Evolutionary conservation across 2,113 vertebrate genomes (phyloP).

Genomic region (Helogale parvula): DNA sequence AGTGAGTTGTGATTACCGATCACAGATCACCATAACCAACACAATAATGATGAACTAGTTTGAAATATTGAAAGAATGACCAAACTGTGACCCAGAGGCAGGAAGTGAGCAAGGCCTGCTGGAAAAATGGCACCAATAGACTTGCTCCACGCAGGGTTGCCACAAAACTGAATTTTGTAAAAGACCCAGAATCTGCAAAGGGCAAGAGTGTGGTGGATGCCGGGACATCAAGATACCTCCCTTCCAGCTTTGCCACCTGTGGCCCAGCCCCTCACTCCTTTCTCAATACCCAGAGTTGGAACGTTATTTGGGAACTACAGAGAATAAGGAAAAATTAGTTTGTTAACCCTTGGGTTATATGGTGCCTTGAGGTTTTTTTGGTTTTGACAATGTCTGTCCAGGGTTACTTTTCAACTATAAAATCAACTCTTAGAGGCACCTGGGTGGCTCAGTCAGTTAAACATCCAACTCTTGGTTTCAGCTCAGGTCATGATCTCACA

Average conservation of each 20-base stretch:
- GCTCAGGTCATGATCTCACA: too few relatives aligned
- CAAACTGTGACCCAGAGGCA: background rate
- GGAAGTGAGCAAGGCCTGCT: background rate
- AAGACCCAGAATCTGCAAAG: background rate
- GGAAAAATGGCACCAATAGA: background rate
- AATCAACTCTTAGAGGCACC: conserved; percentile 29
- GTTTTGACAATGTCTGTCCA: conserved; percentile 30
- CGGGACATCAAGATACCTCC: background rate
- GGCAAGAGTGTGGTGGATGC: background rate
- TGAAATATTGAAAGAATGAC: background rate
- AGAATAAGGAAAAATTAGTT: background rate
- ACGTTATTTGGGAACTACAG: background rate
- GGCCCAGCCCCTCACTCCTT: background rate
- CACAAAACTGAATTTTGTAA: background rate
- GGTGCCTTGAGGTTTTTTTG: background rate
- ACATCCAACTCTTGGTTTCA: too few relatives aligned
- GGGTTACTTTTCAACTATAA: conserved; percentile 44
- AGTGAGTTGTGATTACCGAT: background rate
- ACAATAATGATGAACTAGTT: background rate
- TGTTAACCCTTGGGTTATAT: background rate
- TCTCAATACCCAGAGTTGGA: background rate
- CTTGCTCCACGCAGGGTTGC: background rate
- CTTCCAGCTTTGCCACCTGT: background rate
- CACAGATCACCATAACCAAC: background rate
- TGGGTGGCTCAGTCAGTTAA: too few relatives aligned